phyloP scores from a whole-genome alignment of 2,888 invertebrate species.

The Epicampocera succincta region DNA sequence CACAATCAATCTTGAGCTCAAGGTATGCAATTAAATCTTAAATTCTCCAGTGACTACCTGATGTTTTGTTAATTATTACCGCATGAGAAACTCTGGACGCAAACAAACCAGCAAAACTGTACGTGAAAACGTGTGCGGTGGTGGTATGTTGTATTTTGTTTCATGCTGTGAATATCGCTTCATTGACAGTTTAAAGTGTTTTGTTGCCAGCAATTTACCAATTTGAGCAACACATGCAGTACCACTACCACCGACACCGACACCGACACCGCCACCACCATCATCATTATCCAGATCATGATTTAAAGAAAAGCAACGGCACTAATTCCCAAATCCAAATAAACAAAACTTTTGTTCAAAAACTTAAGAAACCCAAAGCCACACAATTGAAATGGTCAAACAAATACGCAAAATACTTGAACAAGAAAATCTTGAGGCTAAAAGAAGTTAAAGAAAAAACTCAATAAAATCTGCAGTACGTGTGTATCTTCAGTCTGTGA shows the following conservation, averaged over 20 bases:
- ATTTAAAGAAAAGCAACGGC: constrained; percentile 39
- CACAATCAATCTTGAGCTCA: background rate
- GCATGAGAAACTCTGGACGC: constrained; percentile 51
- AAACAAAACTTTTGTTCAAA: constrained; percentile 23
- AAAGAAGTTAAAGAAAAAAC: constrained; percentile 13
- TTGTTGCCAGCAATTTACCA: constrained; percentile 72
- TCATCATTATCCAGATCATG: constrained; percentile 31
- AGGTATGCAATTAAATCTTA: background rate
- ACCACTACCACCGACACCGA: constrained; percentile 46
- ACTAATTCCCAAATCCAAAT: constrained; percentile 42
- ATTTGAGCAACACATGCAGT: constrained; percentile 70
- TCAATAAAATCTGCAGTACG: constrained; percentile 14
- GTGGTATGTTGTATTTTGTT: constrained; percentile 53
- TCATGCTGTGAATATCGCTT: constrained; percentile 67
- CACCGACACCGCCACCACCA: too few species aligned
- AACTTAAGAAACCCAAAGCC: constrained; percentile 31
- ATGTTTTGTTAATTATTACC: background rate
- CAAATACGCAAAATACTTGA: constrained; percentile 51
- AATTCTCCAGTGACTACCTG: background rate
- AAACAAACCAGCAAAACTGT: background rate
- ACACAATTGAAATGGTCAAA: constrained; percentile 56
- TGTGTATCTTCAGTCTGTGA: too few species aligned
- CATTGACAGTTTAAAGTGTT: constrained; percentile 72
- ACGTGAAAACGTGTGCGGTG: constrained; percentile 37
- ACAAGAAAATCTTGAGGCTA: constrained; percentile 13